Base-by-base conservation (phyloP, 1,140 invertebrate genomes). In the Bombus confusus region DNA sequence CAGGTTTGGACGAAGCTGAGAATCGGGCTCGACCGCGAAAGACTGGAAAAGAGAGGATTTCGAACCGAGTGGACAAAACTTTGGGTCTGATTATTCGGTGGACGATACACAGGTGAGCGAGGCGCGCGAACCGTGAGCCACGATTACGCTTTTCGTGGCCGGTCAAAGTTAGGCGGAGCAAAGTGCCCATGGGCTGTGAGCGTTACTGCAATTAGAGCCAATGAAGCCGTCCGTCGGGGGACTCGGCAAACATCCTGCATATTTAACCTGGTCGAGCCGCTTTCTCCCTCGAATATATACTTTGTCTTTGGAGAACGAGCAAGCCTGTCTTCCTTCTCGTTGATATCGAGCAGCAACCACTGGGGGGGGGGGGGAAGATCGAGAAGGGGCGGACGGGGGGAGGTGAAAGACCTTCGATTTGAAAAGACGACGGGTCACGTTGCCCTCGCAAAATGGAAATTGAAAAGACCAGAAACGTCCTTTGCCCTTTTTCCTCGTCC, bases 181-280 rank as follows among this genome's bases (percentile, higher is more conserved):
- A 92, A 92, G 88, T 89, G 88, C 76, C 88, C 80, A 69, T 83
- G 86, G 86, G 88, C 88, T 90, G 86, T 83, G 90, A 92, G 88
- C 90, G 92, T 93, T 93, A 93, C 91, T 91, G 90, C 93, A 92
- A 93, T 93, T 94, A 93, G 89, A 91, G 89, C 86, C 90, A 87
- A 92, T 93, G 91, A 86, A 92, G 90, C 84, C 86, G 88, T 88
- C 88, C 80, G 76, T 75, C 85, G 81, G 86, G 89, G 86, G 85
- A 91, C 90, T 91, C 90, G 78, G 88, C 91, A 92, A 93, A 91
- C 90, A 93, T 73, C 90, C 83, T 93, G 90, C 90, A 93, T 93
- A 93, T 93, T 93, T 93, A 93, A 93, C 92, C 90, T 83, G 47
- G 31, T n/a, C 47, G 74, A 52, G 52, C 81, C 22, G 28, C 72